phyloP scores from a whole-genome alignment of 2,888 invertebrate species.

The Cerastis leucographa region DNA sequence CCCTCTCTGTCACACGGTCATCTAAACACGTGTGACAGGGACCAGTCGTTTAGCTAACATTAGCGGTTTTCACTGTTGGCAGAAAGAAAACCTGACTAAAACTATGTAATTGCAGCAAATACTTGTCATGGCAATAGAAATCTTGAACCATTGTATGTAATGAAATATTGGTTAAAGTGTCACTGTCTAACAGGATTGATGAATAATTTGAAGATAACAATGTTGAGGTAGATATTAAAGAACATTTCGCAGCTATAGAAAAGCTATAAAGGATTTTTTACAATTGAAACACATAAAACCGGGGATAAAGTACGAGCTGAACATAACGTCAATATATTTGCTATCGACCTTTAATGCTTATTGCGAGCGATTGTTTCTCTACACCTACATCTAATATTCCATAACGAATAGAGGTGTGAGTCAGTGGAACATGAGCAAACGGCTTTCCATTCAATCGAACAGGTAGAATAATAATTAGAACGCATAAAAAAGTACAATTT shows the following conservation, averaged over 20 bases:
- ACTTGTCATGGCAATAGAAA: slow-evolving; percentile 60
- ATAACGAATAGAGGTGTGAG: slow-evolving; percentile 54
- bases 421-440: slow-evolving; percentile 66
- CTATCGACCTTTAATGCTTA: slow-evolving; percentile 48
- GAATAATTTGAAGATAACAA: slow-evolving; percentile 10
- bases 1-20: slow-evolving; percentile 55
- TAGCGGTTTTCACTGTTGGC: slow-evolving; percentile 59
- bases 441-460: slow-evolving; percentile 58
- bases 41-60: slow-evolving; percentile 48
- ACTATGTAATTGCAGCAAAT: slow-evolving; percentile 63
- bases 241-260: background rate
- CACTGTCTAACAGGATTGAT: background rate
- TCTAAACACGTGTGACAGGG: slow-evolving; percentile 46
- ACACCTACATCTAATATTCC: slow-evolving; percentile 59
- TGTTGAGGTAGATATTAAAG: background rate
- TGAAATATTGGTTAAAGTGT: slow-evolving; percentile 30
- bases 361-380: slow-evolving; percentile 47
- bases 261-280: slow-evolving; percentile 13
- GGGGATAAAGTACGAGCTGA: slow-evolving; percentile 31
- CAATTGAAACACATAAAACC: slow-evolving; percentile 32
- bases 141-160: slow-evolving; percentile 39
- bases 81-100: slow-evolving; percentile 62
- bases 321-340: slow-evolving; percentile 36
- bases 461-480: slow-evolving; percentile 39
- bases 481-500: slow-evolving; percentile 25